Evolutionary conservation across 2,797 vertebrate species (phyloP), one percentile per base, ranked within the genome.

Genomic region (Nasua narica): DNA sequence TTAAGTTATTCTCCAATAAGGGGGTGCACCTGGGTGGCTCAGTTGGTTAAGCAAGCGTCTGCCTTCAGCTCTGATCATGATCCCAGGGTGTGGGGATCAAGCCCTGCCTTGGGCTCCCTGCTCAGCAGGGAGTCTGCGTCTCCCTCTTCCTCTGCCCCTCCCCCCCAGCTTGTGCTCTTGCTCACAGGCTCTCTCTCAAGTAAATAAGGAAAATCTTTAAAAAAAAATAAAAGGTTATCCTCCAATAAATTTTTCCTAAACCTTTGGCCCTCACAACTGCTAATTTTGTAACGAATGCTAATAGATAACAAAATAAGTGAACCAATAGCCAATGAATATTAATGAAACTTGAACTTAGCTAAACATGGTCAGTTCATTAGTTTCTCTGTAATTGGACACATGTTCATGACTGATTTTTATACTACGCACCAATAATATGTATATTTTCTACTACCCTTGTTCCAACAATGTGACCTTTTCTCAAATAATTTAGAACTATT

Each of bases 401-500:
- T 76, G 35, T n/a, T 87, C 10, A 12, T 72, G 54, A 84, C 32
- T 85, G 46, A 32, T 89, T 85, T 97, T 94, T 90, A 54, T 82
- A 76, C 50, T 74, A n/a, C 13, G 13, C 37, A 93, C 48, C 72
- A 85, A 35, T 72, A 94, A 74, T 60, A 77, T 15, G 48, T 58
- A 85, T 77, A 78, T 84, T 97, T 90, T 94, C 81, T 78, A 37
- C 76, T 62, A 40, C 35, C 21, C 58, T 69, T 85, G n/a, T 90
- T 84, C 40, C 58, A 90, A 60, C 35, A 94, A 77, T 82, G 37
- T 95, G 90, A 40, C 82, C 56, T 78, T 72, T 86, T 50, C 69
- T 88, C 62, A 94, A 96, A 87, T 74, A 92, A 84, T 84, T 97
- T 85, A 56, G 48, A 95, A 93, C 35, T 70, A 65, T 62, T 95